Base-by-base conservation (phyloP, 2,797 vertebrate species). In the Potorous gilbertii region DNA sequence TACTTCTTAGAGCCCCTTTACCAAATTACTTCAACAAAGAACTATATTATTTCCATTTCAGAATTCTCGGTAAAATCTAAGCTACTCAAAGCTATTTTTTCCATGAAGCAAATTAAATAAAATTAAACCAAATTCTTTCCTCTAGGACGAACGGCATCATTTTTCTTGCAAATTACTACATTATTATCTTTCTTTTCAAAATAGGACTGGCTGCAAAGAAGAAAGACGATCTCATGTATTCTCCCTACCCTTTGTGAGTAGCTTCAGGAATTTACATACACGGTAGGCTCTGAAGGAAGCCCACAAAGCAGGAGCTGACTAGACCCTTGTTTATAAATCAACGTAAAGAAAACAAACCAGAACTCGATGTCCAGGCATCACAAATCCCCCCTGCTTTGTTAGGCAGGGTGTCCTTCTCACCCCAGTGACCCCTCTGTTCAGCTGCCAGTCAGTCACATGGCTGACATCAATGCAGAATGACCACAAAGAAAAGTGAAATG, bases 271-370 rank as follows among this genome's bases (percentile, higher is more conserved):
- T 90, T 90, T 54, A 31, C 31, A 92, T 13, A 87, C 11, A 93
- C 46, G 95, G 46, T 50, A 95, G 56, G 40, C 90, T 95, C 55
- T 56, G 91, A 94, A 93, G 54, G 54, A 56, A 95, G 93, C 95
- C 66, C 21, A 54, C 2, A 57, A 92, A 0, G 0, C 31, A 24
- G 55, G 81, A 90, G 34, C 91, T 92, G 40, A 57, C 34, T 87
- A 92, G 87, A 93, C 40, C 93, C n/a, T 57, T 29, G 9, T 92
- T 94, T 81, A 87, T 31, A 56, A 59, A 59, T 52, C 52, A 95
- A 89, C 46, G 92, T 59, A 94, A 94, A 96, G 91, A 59, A 90
- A 54, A 56, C 40, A 54, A 93, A 91, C 1, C n/a, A 94, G 90
- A 92, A 56, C 91, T 21, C 29, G 14, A 89, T 40, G 91, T 89